These are phyloP conservation scores for Chrosomus eos DNA, from an alignment of 2,797 vertebrate species.

Conservation along the genomic window DNA sequence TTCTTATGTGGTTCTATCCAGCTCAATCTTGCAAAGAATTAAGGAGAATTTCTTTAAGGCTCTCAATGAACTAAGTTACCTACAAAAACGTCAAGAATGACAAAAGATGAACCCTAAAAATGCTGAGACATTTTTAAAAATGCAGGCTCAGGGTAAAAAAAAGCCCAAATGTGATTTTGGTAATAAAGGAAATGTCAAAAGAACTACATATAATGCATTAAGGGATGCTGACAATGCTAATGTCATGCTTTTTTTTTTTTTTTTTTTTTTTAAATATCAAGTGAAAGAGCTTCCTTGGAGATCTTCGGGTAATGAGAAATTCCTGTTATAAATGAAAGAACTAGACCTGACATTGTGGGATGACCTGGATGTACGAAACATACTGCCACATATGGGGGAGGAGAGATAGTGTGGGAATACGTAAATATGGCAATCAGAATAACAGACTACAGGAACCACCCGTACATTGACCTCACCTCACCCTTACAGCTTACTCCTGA, in stretches of 20 bases:
- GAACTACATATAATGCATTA: slow-evolving; percentile 5
- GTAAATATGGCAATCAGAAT: slow-evolving; percentile 6
- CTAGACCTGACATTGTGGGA: not conserved
- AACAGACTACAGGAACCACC: not conserved
- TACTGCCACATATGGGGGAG: not conserved
- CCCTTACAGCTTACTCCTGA: not conserved
- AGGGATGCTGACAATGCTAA: slow-evolving; percentile 12
- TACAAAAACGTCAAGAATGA: slow-evolving; percentile 1
- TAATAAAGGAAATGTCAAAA: slow-evolving; percentile 22
- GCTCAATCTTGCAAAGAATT: slow-evolving; percentile 7
- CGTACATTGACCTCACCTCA: not conserved
- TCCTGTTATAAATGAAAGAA: not conserved
- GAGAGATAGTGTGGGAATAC: not conserved
- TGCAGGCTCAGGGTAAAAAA: slow-evolving; percentile 12
- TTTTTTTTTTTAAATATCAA: slow-evolving; percentile 4
- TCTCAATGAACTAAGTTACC: not conserved
- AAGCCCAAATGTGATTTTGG: not conserved
- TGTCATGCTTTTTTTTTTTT: not conserved
- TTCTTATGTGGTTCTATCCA: not conserved
- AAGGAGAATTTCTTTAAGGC: not conserved
- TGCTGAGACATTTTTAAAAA: slow-evolving; percentile 16
- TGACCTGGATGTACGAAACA: slow-evolving; percentile 3
- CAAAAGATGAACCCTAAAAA: slow-evolving; percentile 12
- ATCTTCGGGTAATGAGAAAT: slow-evolving; percentile 17
- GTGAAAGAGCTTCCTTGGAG: not conserved